Conservation (phyloP, 2,888 invertebrate genomes). For the Cacoxenus indagator region DNA sequence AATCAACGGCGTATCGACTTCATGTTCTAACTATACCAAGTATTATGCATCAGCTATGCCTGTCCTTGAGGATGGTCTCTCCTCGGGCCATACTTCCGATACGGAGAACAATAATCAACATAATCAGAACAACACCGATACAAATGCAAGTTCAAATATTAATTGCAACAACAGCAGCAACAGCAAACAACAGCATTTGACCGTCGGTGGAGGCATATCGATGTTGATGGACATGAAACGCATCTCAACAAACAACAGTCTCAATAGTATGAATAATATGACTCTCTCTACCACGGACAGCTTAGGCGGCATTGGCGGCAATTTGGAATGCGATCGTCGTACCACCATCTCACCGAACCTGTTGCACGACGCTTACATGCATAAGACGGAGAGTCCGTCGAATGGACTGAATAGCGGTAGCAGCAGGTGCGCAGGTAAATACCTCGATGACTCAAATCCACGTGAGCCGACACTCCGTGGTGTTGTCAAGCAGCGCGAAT, state of each 20-base stretch:
- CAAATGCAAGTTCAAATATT: slow-evolving; percentile 43
- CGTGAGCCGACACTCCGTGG: background rate
- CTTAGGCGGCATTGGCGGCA: slow-evolving; percentile 34
- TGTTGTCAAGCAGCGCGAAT: slow-evolving; percentile 43
- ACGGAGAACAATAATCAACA: slow-evolving; percentile 86
- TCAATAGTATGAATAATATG: slow-evolving; percentile 63
- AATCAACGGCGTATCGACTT: slow-evolving; percentile 73
- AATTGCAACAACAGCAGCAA: slow-evolving; percentile 13
- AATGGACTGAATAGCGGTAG: slow-evolving; percentile 47
- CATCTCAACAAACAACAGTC: slow-evolving; percentile 63
- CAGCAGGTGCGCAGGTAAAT: background rate
- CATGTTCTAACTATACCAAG: slow-evolving; percentile 76
- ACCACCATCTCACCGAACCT: slow-evolving; percentile 41
- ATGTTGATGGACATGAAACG: slow-evolving; percentile 69
- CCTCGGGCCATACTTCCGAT: slow-evolving; percentile 94
- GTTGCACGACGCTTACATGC: slow-evolving; percentile 39
- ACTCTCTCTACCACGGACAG: slow-evolving; percentile 53
- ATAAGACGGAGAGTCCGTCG: slow-evolving; percentile 58
- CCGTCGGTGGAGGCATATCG: slow-evolving; percentile 61
- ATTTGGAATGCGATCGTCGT: slow-evolving; percentile 19
- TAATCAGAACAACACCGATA: slow-evolving; percentile 46
- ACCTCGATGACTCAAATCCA: background rate
- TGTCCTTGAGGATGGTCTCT: slow-evolving; percentile 92
- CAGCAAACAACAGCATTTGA: slow-evolving; percentile 26
- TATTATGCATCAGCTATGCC: slow-evolving; percentile 87